These are phyloP conservation scores for Melinaea menophilus DNA, from an alignment of 2,888 invertebrate genomes.

Conservation along the genomic window DNA sequence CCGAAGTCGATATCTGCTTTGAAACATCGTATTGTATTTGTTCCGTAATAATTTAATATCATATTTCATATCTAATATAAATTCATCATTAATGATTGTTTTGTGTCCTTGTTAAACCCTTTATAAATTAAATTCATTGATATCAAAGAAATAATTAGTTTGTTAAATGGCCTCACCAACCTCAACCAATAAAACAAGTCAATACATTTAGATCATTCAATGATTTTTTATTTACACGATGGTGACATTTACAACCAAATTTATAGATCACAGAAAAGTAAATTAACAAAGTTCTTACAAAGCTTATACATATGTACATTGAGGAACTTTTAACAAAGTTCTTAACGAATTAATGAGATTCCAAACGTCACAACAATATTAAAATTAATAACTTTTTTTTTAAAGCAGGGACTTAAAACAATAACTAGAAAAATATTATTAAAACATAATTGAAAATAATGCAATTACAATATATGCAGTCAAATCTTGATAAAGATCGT, in stretches of 20 bases:
- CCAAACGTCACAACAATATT: conserved; percentile 9
- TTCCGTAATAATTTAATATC: not conserved
- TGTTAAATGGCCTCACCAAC: no score
- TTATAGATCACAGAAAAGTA: conserved; percentile 65
- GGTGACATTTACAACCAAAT: conserved; percentile 64
- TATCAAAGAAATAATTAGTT: not conserved
- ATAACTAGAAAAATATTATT: conserved; percentile 3
- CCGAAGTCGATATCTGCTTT: not conserved
- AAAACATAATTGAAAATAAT: conserved; percentile 12
- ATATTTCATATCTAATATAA: no score
- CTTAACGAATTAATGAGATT: conserved; percentile 14
- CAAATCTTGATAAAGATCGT: conserved; percentile 59
- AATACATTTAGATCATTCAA: conserved; percentile 75
- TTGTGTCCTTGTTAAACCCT: not conserved
- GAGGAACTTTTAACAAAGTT: conserved; percentile 10
- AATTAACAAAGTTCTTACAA: conserved; percentile 36
- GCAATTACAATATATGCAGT: conserved; percentile 69
- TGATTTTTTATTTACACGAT: conserved; percentile 75
- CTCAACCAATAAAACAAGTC: conserved; percentile 53
- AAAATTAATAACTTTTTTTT: not conserved
- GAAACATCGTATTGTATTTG: not conserved
- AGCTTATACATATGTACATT: conserved; percentile 19
- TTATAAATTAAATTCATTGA: not conserved
- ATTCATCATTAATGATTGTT: no score
- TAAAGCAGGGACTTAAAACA: no score